A percentile compares a stretch with the other conserved stretches of the same genome.
Conservation (phyloP, 92 coral and sea anemone species). For the Epizoanthus stellaris region DNA sequence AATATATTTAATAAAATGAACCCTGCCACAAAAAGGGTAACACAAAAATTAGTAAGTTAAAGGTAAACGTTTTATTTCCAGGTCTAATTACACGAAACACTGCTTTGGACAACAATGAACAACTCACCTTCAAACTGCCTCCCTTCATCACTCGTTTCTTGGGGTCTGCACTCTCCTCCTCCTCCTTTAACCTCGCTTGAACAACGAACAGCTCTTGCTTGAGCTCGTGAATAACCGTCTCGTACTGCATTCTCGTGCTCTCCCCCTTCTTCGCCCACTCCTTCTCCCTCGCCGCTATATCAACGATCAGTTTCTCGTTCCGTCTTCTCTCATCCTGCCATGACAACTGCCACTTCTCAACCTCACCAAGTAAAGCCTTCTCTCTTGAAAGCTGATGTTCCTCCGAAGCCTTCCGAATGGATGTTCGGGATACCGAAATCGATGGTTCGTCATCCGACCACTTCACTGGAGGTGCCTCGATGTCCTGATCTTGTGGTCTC, state of each 20-base stretch:
- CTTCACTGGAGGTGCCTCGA: conserved; percentile 71
- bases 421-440: conserved; percentile 67
- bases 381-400: conserved; percentile 86
- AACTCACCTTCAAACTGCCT: conserved; percentile 80
- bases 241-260: conserved; percentile 76
- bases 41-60: too few relatives aligned
- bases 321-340: conserved; percentile 96
- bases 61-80: too few relatives aligned
- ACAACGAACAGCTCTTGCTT: conserved; percentile 93
- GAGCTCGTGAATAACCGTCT: conserved; percentile 86
- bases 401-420: conserved; percentile 65
- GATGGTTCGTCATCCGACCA: conserved; percentile 89
- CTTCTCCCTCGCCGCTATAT: conserved; percentile 85
- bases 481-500: conserved; percentile 70
- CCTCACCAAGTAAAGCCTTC: conserved; percentile 72
- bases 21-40: too few relatives aligned
- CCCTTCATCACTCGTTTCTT: conserved; percentile 82
- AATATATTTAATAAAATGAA: too few relatives aligned
- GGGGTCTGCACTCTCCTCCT: conserved; percentile 70
- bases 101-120: neutral
- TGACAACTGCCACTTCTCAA: conserved; percentile 91
- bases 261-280: conserved; percentile 87
- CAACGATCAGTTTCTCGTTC: conserved; percentile 85
- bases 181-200: conserved; percentile 80
- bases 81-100: neutral